Evolutionary conservation across 2,797 vertebrate species (phyloP).

Genomic region (Oophaga sylvatica): DNA sequence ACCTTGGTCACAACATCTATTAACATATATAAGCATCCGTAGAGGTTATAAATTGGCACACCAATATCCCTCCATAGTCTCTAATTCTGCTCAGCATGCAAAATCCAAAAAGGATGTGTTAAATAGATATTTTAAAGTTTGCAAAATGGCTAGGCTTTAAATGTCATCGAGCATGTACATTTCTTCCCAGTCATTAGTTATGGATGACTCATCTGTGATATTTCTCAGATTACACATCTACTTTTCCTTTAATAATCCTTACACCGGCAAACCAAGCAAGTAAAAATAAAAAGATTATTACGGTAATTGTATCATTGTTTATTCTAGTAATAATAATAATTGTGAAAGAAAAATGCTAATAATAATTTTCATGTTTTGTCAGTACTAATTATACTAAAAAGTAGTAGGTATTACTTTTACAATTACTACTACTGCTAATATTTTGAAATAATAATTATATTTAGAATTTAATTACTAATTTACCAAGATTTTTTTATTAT

Average conservation of each 20-base stretch:
- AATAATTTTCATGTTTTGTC: neutral
- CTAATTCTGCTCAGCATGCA: constrained; percentile 50
- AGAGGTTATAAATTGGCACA: constrained; percentile 13
- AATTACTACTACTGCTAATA: neutral
- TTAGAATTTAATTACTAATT: too few species aligned
- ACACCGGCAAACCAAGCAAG: neutral
- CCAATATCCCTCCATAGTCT: constrained; percentile 44
- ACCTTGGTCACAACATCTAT: constrained; percentile 43
- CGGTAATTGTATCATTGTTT: too few species aligned
- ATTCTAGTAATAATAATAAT: too few species aligned
- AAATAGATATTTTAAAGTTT: constrained; percentile 49
- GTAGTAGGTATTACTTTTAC: neutral
- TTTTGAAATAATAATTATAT: neutral
- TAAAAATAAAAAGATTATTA: too few species aligned
- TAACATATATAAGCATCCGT: constrained; percentile 48
- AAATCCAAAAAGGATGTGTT: constrained; percentile 50
- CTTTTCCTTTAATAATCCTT: constrained; percentile 22
- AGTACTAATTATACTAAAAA: too few species aligned
- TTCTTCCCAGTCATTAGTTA: constrained; percentile 56
- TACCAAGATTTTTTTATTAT: too few species aligned
- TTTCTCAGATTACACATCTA: constrained; percentile 57
- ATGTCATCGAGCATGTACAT: constrained; percentile 58
- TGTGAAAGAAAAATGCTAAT: neutral
- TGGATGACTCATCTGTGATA: constrained; percentile 57
- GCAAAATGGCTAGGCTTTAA: constrained; percentile 53